These are phyloP conservation scores for Leucoptera coffeella DNA, from an alignment of 2,888 invertebrate species.

Conservation along the genomic window DNA sequence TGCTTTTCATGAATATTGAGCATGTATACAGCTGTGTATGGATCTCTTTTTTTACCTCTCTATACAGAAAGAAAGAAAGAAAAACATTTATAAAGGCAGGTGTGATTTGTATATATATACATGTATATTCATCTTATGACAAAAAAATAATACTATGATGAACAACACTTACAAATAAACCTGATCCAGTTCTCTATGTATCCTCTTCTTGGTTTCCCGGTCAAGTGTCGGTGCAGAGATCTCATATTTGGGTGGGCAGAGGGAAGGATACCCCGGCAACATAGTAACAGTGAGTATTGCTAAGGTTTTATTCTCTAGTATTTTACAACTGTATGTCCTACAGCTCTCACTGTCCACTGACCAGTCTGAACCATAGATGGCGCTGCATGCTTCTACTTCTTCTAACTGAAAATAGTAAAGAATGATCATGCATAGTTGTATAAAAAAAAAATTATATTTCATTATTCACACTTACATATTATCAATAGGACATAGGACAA, in stretches of 20 bases:
- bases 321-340: conserved; percentile 55
- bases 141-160: conserved; percentile 3
- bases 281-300: conserved; percentile 59
- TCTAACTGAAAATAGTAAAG: conserved; percentile 53
- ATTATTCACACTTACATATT: too few relatives aligned
- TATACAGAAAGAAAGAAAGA: too few relatives aligned
- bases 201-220: conserved; percentile 46
- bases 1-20: too few relatives aligned
- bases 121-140: background rate
- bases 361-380: conserved; percentile 70
- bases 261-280: conserved; percentile 58
- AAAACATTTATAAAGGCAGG: too few relatives aligned
- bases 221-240: conserved; percentile 67
- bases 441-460: too few relatives aligned
- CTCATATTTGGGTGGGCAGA: conserved; percentile 61
- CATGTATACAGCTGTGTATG: too few relatives aligned
- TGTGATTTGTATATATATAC: background rate
- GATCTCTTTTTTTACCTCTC: too few relatives aligned
- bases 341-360: conserved; percentile 49
- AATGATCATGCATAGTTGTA: too few relatives aligned
- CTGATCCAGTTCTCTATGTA: conserved; percentile 53
- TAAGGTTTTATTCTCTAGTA: conserved; percentile 38
- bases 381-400: conserved; percentile 65
- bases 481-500: too few relatives aligned
- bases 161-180: conserved; percentile 58